These are phyloP conservation scores for Schizotus pectinicornis DNA, from an alignment of 2,888 invertebrate species.

Conservation along the genomic window DNA sequence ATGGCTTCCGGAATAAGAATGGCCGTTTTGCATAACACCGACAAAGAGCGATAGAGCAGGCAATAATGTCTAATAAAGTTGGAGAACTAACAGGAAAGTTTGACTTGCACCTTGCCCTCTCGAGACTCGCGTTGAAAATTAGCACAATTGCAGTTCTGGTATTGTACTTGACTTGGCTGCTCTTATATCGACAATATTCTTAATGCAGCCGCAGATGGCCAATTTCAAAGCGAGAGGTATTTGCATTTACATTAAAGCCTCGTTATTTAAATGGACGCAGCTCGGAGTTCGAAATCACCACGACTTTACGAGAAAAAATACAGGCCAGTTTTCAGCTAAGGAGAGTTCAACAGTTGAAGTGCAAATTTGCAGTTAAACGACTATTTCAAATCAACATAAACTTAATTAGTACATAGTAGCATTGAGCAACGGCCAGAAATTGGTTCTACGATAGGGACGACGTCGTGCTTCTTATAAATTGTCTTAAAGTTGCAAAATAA, in stretches of 20 bases:
- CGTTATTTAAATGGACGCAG: slow-evolving; percentile 9
- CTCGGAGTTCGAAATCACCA: background rate
- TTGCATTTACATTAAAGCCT: slow-evolving; percentile 34
- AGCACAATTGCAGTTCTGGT: slow-evolving; percentile 16
- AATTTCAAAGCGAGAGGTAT: slow-evolving; percentile 32
- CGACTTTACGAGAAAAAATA: slow-evolving; percentile 4
- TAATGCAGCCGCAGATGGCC: slow-evolving; percentile 36
- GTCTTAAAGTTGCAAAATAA: no score
- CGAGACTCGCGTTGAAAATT: slow-evolving; percentile 7
- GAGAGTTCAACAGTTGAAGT: no score
- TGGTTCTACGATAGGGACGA: no score
- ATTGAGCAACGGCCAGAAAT: no score
- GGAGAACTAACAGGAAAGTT: no score
- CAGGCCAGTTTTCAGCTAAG: background rate
- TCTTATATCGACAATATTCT: slow-evolving; percentile 33
- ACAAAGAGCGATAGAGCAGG: background rate
- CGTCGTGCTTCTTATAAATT: no score
- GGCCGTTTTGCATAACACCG: background rate
- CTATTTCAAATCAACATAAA: no score
- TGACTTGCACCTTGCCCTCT: background rate
- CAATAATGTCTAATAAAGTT: background rate
- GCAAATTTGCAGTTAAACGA: no score
- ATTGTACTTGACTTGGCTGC: background rate
- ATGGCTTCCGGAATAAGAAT: no score
- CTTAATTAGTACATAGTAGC: no score